Conservation (phyloP, 2,888 invertebrate genomes). For the Ormia ochracea region DNA sequence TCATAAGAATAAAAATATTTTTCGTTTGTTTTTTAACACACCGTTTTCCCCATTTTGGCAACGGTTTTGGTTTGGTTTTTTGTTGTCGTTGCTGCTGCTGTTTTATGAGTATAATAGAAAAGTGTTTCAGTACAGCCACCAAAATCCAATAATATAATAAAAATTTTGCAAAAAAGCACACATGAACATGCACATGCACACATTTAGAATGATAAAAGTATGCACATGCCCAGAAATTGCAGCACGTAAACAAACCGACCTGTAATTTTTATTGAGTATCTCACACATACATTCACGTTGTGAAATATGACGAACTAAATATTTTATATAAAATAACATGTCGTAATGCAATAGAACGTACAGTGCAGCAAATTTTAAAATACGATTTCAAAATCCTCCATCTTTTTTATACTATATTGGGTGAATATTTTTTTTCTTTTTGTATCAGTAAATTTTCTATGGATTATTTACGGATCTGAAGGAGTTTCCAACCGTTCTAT, state of each 20-base stretch:
- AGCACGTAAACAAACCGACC: conserved; percentile 57
- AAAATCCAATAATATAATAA: conserved; percentile 34
- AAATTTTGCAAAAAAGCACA: not conserved
- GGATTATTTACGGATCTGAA: no score
- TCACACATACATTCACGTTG: not conserved
- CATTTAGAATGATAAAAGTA: no score
- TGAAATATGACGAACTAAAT: conserved; percentile 11
- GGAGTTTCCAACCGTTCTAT: no score
- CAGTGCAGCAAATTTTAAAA: not conserved
- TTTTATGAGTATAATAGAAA: conserved; percentile 36
- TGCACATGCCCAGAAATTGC: not conserved
- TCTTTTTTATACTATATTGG: no score
- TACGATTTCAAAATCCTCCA: no score
- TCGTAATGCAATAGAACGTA: not conserved
- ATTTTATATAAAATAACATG: conserved; percentile 20
- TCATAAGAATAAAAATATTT: conserved; percentile 23
- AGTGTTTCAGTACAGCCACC: conserved; percentile 23
- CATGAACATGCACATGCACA: not conserved
- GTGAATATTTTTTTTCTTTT: no score
- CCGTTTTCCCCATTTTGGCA: conserved; percentile 26
- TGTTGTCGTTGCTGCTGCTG: conserved; percentile 2
- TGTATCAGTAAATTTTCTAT: no score
- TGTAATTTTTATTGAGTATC: conserved; percentile 50
- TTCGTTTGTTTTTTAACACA: conserved; percentile 13
- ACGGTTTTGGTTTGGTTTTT: conserved; percentile 7